Percentiles rank a stretch among this genome's conserved stretches.
phyloP scores from a whole-genome alignment of 1,140 invertebrate species.

The Heliconius hermathena region DNA sequence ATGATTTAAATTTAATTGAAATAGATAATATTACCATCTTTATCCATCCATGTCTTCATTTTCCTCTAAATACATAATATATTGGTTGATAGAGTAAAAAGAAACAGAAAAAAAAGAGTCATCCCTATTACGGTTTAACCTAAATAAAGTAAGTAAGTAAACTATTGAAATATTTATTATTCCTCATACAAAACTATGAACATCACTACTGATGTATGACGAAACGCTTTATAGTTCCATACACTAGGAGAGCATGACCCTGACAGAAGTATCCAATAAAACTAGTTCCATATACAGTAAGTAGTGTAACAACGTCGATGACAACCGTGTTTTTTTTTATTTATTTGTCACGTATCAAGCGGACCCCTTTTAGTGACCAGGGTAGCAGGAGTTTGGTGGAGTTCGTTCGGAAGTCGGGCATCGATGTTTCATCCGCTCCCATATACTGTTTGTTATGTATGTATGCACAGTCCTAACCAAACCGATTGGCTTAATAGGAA shows the following conservation, averaged over 20 bases:
- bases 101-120: too few relatives aligned
- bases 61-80: too few relatives aligned
- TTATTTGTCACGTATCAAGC: constrained; percentile 8
- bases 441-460: too few relatives aligned
- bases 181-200: neutral
- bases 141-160: too few relatives aligned
- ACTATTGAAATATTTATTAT: too few relatives aligned
- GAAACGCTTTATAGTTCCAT: constrained; percentile 11
- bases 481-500: neutral
- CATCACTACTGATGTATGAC: constrained; percentile 2
- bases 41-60: too few relatives aligned
- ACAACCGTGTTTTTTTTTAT: neutral
- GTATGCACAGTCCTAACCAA: too few relatives aligned
- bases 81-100: too few relatives aligned
- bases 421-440: neutral
- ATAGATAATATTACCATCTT: too few relatives aligned
- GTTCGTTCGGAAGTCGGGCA: neutral
- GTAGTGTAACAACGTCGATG: neutral
- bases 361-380: constrained; percentile 7
- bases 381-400: neutral
- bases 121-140: too few relatives aligned
- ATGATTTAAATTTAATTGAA: too few relatives aligned
- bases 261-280: neutral
- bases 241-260: neutral
- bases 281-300: neutral